Conservation (phyloP, 2,113 vertebrate genomes). For the Herpetotheres cachinnans region DNA sequence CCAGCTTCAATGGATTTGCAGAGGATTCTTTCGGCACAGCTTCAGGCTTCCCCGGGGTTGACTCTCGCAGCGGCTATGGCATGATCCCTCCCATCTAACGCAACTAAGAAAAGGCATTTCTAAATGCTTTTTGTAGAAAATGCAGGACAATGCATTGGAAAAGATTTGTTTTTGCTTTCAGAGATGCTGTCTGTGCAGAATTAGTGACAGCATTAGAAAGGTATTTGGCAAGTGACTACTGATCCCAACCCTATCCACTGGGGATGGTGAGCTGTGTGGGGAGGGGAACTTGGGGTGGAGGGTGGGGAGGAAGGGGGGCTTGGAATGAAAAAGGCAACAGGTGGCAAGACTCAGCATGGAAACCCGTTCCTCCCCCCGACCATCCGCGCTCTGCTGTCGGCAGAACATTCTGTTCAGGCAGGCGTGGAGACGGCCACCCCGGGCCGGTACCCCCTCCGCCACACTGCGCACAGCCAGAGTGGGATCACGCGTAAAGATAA, state of each 20-base stretch:
- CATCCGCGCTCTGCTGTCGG: neutral
- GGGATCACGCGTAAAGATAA: neutral
- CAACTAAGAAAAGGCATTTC: neutral
- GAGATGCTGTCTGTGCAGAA: constrained; percentile 56
- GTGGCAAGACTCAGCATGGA: constrained; percentile 59
- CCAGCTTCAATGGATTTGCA: neutral
- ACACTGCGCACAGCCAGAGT: accelerated
- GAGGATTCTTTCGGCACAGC: neutral
- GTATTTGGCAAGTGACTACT: constrained; percentile 66
- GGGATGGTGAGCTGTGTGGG: constrained; percentile 40
- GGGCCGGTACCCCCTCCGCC: neutral
- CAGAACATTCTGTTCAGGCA: neutral
- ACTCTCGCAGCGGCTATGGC: neutral
- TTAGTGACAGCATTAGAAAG: constrained; percentile 67
- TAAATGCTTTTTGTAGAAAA: neutral
- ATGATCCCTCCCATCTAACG: neutral
- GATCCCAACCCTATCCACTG: constrained; percentile 59
- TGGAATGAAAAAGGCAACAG: constrained; percentile 64
- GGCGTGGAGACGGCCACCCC: neutral
- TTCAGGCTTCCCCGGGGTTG: neutral
- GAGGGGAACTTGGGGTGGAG: constrained; percentile 28
- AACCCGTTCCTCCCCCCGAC: neutral
- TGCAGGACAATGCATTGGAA: neutral
- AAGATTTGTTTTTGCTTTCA: neutral
- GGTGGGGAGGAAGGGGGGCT: constrained; percentile 29